Evolutionary conservation across 1,140 invertebrate species (phyloP).

Genomic region (Idris sp.): DNA sequence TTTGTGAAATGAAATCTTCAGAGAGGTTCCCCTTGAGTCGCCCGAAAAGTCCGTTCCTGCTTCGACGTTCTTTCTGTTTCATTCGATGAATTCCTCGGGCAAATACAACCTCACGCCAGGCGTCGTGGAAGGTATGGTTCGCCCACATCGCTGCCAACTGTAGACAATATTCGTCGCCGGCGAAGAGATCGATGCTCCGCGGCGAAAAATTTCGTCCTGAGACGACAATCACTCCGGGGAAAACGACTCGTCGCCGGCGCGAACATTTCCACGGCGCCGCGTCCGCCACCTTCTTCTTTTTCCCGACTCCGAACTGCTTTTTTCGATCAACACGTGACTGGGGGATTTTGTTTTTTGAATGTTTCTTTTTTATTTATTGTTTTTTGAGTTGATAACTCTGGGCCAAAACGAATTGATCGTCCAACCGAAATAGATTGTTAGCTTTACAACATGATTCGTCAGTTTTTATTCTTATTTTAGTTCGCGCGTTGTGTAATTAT

Average conservation of each 20-base stretch:
- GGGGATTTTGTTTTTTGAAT: no score
- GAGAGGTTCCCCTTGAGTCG: constrained; percentile 26
- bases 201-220: constrained; percentile 28
- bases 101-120: constrained; percentile 52
- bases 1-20: no score
- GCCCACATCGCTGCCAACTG: constrained; percentile 55
- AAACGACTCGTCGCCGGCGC: no score
- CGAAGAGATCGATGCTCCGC: constrained; percentile 49
- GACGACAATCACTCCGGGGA: constrained; percentile 20
- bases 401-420: constrained; percentile 1
- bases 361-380: no score
- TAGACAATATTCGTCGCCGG: constrained; percentile 47
- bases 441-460: constrained; percentile 43
- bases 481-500: constrained; percentile 28
- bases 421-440: constrained; percentile 6
- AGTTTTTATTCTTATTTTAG: constrained; percentile 45
- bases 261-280: no score
- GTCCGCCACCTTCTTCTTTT: no score
- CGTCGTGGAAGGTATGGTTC: constrained; percentile 57
- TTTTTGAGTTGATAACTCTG: no score
- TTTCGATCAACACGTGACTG: no score
- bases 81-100: constrained; percentile 60
- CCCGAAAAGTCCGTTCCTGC: constrained; percentile 43
- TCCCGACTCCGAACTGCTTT: no score
- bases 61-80: constrained; percentile 60